phyloP scores from a whole-genome alignment of 1,140 invertebrate species.

The Probaryconus sp. region DNA sequence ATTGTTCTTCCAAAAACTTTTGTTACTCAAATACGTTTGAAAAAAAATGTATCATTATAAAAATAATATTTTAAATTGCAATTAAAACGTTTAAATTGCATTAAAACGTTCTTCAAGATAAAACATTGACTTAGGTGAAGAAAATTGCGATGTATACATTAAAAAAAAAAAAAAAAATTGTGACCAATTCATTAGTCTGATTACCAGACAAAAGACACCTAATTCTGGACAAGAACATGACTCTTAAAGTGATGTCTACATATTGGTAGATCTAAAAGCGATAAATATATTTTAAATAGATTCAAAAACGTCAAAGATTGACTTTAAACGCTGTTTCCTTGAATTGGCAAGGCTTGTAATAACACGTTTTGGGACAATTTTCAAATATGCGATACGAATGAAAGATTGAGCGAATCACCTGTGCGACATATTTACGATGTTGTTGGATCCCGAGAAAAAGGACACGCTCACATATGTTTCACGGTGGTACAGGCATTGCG shows the following conservation, averaged over 20 bases:
- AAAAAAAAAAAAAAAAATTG: too few species aligned
- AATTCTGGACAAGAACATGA: slow-evolving; percentile 28
- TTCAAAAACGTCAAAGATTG: slow-evolving; percentile 27
- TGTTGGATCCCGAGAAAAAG: slow-evolving; percentile 4
- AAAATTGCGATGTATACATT: too few species aligned
- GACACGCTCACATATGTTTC: slow-evolving; percentile 21
- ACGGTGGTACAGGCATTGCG: slow-evolving; percentile 46
- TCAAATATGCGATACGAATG: slow-evolving; percentile 43
- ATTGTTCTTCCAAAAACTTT: too few species aligned
- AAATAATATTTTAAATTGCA: too few species aligned
- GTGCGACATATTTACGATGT: slow-evolving; percentile 47
- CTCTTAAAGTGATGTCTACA: slow-evolving; percentile 56
- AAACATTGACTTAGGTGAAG: too few species aligned
- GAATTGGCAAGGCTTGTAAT: slow-evolving; percentile 35
- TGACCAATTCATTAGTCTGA: too few species aligned
- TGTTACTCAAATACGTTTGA: too few species aligned
- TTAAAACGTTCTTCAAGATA: too few species aligned
- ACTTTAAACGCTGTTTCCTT: slow-evolving; percentile 9
- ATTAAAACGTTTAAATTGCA: too few species aligned
- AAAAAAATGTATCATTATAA: too few species aligned
- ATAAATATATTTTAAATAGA: slow-evolving; percentile 53
- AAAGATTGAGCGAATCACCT: slow-evolving; percentile 47
- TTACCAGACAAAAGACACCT: too few species aligned
- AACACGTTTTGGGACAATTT: slow-evolving; percentile 42
- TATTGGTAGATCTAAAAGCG: slow-evolving; percentile 49